Evolutionary conservation across 2,113 vertebrate species (phyloP).

Genomic region (Sapayoa aenigma): DNA sequence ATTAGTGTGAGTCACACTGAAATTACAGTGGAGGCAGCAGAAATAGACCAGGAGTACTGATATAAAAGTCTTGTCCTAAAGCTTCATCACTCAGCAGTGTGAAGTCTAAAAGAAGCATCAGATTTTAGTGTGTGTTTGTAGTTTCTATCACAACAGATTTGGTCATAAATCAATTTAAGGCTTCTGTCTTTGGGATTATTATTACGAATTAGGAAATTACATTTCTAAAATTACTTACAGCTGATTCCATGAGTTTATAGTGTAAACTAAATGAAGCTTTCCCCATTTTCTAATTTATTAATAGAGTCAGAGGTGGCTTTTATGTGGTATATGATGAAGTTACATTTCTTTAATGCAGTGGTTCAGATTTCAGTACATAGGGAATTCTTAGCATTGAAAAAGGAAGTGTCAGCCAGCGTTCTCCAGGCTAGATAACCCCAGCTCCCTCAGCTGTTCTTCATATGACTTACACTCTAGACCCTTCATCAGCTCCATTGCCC

Average conservation of each 20-base stretch:
- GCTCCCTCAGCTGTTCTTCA: rapidly evolving
- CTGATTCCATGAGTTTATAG: background rate
- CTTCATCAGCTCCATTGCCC: background rate
- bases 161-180: background rate
- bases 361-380: background rate
- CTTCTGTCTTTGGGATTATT: background rate
- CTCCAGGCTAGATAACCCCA: background rate
- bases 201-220: background rate
- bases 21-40: background rate
- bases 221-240: background rate
- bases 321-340: background rate
- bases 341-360: too few relatives aligned
- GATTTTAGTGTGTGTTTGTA: background rate
- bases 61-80: background rate
- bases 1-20: background rate
- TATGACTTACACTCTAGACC: background rate
- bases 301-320: background rate
- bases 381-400: background rate
- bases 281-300: background rate
- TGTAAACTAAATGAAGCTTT: background rate
- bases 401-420: background rate
- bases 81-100: background rate
- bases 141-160: background rate
- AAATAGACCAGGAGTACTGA: background rate
- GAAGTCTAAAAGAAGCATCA: background rate